A percentile compares a stretch with the other conserved stretches of the same genome.
Evolutionary conservation across 2,113 vertebrate genomes (phyloP).

Genomic region (Labeo catla): DNA sequence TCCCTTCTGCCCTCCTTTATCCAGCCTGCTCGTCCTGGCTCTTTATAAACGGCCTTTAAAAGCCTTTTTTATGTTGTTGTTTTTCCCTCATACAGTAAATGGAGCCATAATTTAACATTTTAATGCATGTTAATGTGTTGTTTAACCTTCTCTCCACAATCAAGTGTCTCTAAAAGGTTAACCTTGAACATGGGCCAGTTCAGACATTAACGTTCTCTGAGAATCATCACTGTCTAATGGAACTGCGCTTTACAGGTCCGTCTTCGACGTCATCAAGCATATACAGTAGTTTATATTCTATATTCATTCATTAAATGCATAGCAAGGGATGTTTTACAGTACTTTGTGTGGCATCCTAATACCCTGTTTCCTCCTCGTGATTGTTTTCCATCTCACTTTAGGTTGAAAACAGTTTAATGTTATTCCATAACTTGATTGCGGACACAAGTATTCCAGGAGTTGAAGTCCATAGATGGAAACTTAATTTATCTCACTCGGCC

Average conservation of each 20-base stretch:
- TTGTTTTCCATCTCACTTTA: conserved; percentile 68
- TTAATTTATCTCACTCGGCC: conserved; percentile 23
- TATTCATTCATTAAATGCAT: neutral
- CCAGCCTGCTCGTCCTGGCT: conserved; percentile 41
- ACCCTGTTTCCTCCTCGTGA: conserved; percentile 61
- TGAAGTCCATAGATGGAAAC: conserved; percentile 3
- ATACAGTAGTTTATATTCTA: no score
- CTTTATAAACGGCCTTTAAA: conserved; percentile 79
- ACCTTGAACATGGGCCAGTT: conserved; percentile 86
- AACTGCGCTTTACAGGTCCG: conserved; percentile 87
- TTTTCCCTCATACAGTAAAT: conserved; percentile 81
- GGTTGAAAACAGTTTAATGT: conserved; percentile 11
- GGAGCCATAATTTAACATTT: conserved; percentile 84
- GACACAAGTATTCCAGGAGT: conserved; percentile 19
- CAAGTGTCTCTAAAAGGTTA: conserved; percentile 85
- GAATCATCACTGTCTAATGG: conserved; percentile 89
- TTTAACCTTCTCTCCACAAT: conserved; percentile 83
- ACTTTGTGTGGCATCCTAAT: neutral
- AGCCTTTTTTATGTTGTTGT: conserved; percentile 84
- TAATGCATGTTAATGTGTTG: conserved; percentile 84
- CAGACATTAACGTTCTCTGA: conserved; percentile 85
- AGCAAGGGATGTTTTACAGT: neutral
- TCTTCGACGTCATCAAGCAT: conserved; percentile 69
- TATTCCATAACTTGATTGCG: conserved; percentile 18
- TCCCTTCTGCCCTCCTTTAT: conserved; percentile 54